Conservation (phyloP, 1,140 invertebrate genomes). For the Lepidurus apus region DNA sequence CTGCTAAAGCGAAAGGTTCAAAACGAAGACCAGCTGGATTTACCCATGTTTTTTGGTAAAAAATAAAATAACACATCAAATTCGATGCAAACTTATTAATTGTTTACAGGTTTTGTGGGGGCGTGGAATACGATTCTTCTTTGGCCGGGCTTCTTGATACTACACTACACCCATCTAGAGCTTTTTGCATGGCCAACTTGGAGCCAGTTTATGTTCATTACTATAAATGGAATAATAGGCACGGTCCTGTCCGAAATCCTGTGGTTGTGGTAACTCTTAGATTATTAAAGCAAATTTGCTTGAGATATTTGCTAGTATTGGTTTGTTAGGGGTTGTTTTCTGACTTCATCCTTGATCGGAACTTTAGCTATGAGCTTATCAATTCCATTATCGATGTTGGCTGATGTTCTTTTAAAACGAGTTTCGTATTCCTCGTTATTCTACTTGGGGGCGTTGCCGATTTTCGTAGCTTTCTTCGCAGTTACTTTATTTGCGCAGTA, state of each 20-base stretch:
- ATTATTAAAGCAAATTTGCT: not conserved
- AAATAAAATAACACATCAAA: not conserved
- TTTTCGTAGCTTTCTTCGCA: conserved; percentile 69
- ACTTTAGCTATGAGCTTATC: conserved; percentile 74
- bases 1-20: conserved; percentile 72
- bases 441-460: conserved; percentile 71
- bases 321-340: conserved; percentile 70
- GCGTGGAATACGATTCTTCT: conserved; percentile 71
- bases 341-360: conserved; percentile 79
- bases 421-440: conserved; percentile 67
- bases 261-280: conserved; percentile 70
- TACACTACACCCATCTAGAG: conserved; percentile 71
- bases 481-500: conserved; percentile 70
- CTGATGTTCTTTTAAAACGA: conserved; percentile 69
- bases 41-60: conserved; percentile 83
- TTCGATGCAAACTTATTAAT: conserved; percentile 1
- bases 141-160: conserved; percentile 79
- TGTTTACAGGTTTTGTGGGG: conserved; percentile 72
- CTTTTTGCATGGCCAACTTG: conserved; percentile 72
- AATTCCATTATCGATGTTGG: conserved; percentile 77
- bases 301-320: conserved; percentile 32
- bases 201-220: conserved; percentile 68
- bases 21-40: conserved; percentile 79
- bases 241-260: conserved; percentile 78
- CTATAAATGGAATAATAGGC: conserved; percentile 78